Percentiles rank a stretch among this genome's conserved stretches.
phyloP scores from a whole-genome alignment of 2,888 invertebrate species.

The Chorisops tibialis region DNA sequence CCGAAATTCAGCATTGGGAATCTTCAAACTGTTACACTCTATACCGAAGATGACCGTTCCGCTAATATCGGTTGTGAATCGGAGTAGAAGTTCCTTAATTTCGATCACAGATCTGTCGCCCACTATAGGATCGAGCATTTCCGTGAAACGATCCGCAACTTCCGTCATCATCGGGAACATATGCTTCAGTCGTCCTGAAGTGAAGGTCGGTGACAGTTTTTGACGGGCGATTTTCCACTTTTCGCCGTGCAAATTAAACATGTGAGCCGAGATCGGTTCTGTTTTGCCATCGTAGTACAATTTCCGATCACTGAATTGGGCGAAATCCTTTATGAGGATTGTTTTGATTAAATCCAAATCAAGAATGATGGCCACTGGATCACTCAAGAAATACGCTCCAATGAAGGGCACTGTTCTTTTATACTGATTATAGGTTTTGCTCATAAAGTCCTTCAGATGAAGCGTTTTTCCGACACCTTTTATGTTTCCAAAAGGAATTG shows the following conservation, averaged over 20 bases:
- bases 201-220: constrained; percentile 42
- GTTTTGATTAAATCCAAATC: constrained; percentile 38
- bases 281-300: constrained; percentile 42
- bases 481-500: constrained; percentile 40
- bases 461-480: constrained; percentile 36
- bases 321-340: constrained; percentile 49
- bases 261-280: constrained; percentile 50
- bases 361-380: constrained; percentile 38
- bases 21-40: constrained; percentile 50
- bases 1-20: constrained; percentile 48
- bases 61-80: constrained; percentile 55
- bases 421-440: constrained; percentile 41
- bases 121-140: constrained; percentile 20
- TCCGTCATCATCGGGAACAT: constrained; percentile 41
- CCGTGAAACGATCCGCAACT: constrained; percentile 40
- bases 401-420: constrained; percentile 40
- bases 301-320: constrained; percentile 47
- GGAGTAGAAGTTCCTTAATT: constrained; percentile 49
- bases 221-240: constrained; percentile 48
- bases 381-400: constrained; percentile 42
- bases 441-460: constrained; percentile 22
- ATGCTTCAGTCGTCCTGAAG: constrained; percentile 40
- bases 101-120: constrained; percentile 40
- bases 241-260: constrained; percentile 49
- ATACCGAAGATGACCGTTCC: constrained; percentile 54